Base-by-base conservation (phyloP, 2,888 invertebrate genomes). In the Parnassius apollo region DNA sequence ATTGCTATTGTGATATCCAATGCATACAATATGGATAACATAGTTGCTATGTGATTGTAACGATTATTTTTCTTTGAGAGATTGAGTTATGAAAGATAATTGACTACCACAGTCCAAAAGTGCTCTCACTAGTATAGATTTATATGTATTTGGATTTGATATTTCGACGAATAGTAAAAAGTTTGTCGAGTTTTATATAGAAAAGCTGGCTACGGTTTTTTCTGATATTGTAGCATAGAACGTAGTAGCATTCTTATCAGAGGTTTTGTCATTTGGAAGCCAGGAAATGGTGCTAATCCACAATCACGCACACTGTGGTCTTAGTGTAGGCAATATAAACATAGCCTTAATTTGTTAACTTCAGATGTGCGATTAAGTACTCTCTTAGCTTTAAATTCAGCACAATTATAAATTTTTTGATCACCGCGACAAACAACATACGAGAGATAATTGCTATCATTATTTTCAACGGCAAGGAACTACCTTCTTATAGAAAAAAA, bases 101-200 rank as follows among this genome's bases (percentile, higher is more conserved):
- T 48, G 48, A 48, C 48, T 48, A 48, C 48, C 48, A n/a, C 48
- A 48, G 48, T 48, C 48, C 12, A 48, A n/a, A 4, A 48, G n/a
- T 11, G 48, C 48, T 48, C 48, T 48, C 48, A 4, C 18, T 18
- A 18, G 18, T 4, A n/a, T n/a, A 12, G 48, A 48, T 48, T 48
- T 11, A 10, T 48, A 11, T 9, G 11, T 48, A 48, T 10, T 48
- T 48, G 48, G 4, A 11, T 48, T 48, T 11, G 2, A n/a, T 11
- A 2, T 48, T 48, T 11, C n/a, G 4, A 48, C 12, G 9, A 48
- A 48, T 10, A 48, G 12, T 48, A 48, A 48, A 11, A 48, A 1
- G 9, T 48, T 9, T n/a, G 48, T 4, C 4, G 48, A 48, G n/a
- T 48, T n/a, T 48, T 48, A 9, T 42, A 9, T 48, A 12, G 48